Percentiles rank a stretch among this genome's conserved stretches.
phyloP scores from a whole-genome alignment of 37 sponge, comb jelly and placozoan species.

The Petrosia ficiformis region DNA sequence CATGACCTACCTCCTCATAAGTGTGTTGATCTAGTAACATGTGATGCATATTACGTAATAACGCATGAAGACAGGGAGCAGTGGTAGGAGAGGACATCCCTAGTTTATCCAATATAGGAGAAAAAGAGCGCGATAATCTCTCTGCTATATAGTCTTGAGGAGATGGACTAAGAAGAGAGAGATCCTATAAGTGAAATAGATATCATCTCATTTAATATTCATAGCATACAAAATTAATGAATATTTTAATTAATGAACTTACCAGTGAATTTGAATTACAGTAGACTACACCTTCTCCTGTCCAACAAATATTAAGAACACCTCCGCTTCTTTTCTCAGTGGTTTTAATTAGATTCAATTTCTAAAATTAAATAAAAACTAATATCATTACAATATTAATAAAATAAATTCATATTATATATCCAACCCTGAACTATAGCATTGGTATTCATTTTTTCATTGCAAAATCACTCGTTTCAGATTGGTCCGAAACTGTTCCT shows the following conservation, averaged over 20 bases:
- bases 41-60: constrained; percentile 60
- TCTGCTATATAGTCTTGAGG: constrained; percentile 17
- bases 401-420: no score
- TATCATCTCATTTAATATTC: constrained; percentile 16
- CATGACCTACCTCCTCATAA: constrained; percentile 79
- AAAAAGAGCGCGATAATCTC: constrained; percentile 14
- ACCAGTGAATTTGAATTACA: constrained; percentile 38
- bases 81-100: constrained; percentile 23
- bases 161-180: constrained; percentile 46
- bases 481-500: no score
- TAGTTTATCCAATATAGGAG: not conserved
- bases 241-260: not conserved
- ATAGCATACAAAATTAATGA: not conserved
- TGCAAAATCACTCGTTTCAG: no score
- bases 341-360: no score
- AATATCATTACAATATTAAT: no score
- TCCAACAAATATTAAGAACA: constrained; percentile 46
- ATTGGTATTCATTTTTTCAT: no score
- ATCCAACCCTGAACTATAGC: no score
- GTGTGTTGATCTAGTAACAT: constrained; percentile 52
- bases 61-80: constrained; percentile 62
- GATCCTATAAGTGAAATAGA: no score
- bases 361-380: no score
- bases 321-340: no score
- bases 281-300: constrained; percentile 27